Evolutionary conservation across 2,113 vertebrate species (phyloP), one percentile per base, ranked within the genome.

Genomic region (Callithrix jacchus): DNA sequence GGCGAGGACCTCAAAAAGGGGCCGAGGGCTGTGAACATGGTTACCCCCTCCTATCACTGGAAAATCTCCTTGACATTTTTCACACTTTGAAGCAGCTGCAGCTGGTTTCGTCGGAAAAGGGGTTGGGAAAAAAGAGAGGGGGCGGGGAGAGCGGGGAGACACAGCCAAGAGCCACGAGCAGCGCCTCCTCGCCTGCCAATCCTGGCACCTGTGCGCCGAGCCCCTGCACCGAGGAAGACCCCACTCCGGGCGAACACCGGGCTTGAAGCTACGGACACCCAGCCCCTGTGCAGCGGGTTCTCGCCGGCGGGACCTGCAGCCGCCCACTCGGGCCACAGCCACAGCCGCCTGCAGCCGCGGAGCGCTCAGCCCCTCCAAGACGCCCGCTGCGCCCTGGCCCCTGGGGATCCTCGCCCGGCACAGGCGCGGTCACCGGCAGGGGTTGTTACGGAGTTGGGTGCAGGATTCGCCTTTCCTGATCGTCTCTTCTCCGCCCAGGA

Each of bases 31-130:
- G 66, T 40, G 79, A 92, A 70, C 47, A 7, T 56, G 93, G 93
- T 47, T 87, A 56, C 81, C 73, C 42, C n/a, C 45, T 88, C 58
- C 68, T 27, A 52, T 49, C 58, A 58, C 14, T 80, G 97, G 61
- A 93, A 96, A 92, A 94, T 94, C 93, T 96, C 97, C 97, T 97
- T 97, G 97, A 97, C 98, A 97, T 96, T 96, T 97, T 92, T 96
- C 66, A 94, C 97, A 96, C 97, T 97, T 95, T 94, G 96, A 97
- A 95, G 96, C 95, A 83, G 95, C 96, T 92, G 97, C 97, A 95
- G 95, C 97, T 95, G 82, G 97, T 87, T 93, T 97, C 96, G 89
- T 97, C 97, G 97, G 96, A 98, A 96, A 97, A 97, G 96, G 96
- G 97, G 96, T 93, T 81, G 95, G 96, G 94, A 40, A 89, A 70